Percentiles rank a stretch among this genome's conserved stretches.
Evolutionary conservation across 2,797 vertebrate species (phyloP).

Genomic region (Triplophysa bombifrons): DNA sequence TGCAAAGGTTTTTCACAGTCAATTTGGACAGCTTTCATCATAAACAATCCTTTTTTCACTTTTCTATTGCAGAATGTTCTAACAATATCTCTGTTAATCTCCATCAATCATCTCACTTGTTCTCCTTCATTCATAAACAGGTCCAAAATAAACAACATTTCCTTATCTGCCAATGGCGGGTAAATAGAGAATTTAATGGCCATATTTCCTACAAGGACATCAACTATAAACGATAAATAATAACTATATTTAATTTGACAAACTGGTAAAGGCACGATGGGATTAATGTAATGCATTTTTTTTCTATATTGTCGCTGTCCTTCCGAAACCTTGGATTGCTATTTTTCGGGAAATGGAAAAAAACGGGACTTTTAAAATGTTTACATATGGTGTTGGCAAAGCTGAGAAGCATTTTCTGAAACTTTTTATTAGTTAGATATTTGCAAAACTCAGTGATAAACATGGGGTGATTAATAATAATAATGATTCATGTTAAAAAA

Average conservation of each 20-base stretch:
- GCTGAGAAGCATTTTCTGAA: too few species aligned
- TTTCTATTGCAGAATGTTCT: slow-evolving; percentile 30
- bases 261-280: too few species aligned
- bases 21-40: slow-evolving; percentile 37
- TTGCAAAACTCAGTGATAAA: too few species aligned
- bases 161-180: not conserved
- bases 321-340: too few species aligned
- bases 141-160: not conserved
- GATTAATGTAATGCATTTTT: too few species aligned
- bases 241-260: too few species aligned
- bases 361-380: too few species aligned
- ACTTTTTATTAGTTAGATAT: too few species aligned
- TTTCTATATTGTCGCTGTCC: not conserved
- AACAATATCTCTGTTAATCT: not conserved
- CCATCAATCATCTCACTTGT: not conserved
- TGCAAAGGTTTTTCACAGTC: slow-evolving; percentile 35
- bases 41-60: slow-evolving; percentile 44
- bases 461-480: too few species aligned
- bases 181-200: not conserved
- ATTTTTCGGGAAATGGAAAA: too few species aligned
- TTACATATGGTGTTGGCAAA: too few species aligned
- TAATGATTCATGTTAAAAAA: too few species aligned
- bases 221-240: not conserved
- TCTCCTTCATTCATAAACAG: not conserved
- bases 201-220: not conserved